A percentile compares a stretch with the other conserved stretches of the same genome.
Evolutionary conservation across 2,113 vertebrate genomes (phyloP).

Genomic region (Rhipidura dahli): DNA sequence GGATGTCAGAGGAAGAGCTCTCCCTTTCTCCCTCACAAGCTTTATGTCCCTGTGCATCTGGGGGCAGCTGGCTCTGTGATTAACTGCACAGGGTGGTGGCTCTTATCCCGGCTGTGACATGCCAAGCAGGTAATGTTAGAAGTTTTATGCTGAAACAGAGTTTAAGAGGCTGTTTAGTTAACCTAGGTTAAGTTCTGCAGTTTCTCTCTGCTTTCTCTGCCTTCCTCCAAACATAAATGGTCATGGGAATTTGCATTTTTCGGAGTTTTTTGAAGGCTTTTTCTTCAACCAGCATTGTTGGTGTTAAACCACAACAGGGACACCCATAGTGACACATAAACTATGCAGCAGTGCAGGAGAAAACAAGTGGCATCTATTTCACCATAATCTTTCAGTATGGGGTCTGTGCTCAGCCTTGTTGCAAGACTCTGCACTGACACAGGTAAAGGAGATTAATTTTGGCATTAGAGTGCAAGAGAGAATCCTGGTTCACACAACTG

Average conservation of each 20-base stretch:
- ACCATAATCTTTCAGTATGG: not conserved
- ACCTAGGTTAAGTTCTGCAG: slow-evolving; percentile 40
- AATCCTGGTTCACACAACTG: not conserved
- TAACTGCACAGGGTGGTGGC: not conserved
- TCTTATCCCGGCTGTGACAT: not conserved
- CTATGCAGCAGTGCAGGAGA: not conserved
- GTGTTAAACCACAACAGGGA: not conserved
- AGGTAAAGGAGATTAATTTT: not conserved
- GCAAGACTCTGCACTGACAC: not conserved
- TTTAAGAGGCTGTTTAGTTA: slow-evolving; percentile 41
- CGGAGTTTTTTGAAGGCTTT: not conserved
- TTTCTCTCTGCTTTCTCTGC: not conserved
- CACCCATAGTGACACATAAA: not conserved
- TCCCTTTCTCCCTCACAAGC: not conserved
- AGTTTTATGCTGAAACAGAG: slow-evolving; percentile 11
- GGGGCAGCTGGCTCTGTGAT: slow-evolving; percentile 14
- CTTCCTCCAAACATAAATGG: not conserved
- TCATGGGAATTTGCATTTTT: not conserved
- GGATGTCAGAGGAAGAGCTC: not conserved
- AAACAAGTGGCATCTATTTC: not conserved
- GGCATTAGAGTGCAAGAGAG: too few relatives aligned
- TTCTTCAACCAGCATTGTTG: not conserved
- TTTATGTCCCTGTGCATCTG: not conserved
- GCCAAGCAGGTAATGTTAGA: slow-evolving; percentile 41
- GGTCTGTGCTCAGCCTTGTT: not conserved